Percentiles rank a stretch among this genome's conserved stretches.
phyloP scores from a whole-genome alignment of 2,888 invertebrate genomes.

The Lomographa bimaculata region DNA sequence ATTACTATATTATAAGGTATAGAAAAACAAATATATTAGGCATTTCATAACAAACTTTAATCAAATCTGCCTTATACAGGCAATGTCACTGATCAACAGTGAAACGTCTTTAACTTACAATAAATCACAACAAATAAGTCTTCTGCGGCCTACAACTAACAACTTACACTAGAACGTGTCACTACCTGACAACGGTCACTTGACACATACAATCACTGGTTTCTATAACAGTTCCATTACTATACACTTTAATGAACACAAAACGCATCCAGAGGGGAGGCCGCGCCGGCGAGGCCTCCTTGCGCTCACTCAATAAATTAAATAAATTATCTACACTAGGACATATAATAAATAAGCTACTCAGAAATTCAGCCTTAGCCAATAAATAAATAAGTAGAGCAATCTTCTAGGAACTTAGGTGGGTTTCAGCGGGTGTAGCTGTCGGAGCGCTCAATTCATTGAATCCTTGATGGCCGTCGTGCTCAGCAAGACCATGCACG shows the following conservation, averaged over 20 bases:
- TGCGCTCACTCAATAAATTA: constrained; percentile 13
- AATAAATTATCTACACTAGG: constrained; percentile 24
- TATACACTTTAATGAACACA: too few species aligned
- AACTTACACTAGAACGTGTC: constrained; percentile 23
- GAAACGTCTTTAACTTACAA: constrained; percentile 1
- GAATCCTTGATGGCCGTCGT: constrained; percentile 36
- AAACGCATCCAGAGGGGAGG: neutral
- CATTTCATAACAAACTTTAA: constrained; percentile 21
- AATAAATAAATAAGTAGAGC: constrained; percentile 8
- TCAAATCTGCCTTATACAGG: constrained; percentile 31
- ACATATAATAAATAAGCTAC: too few species aligned
- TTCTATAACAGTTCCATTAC: neutral
- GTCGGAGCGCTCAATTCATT: constrained; percentile 31
- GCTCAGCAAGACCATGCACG: constrained; percentile 60
- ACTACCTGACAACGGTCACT: constrained; percentile 11
- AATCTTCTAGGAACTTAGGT: constrained; percentile 25
- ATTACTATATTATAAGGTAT: too few species aligned
- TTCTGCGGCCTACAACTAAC: constrained; percentile 16
- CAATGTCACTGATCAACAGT: constrained; percentile 18
- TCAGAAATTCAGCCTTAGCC: too few species aligned
- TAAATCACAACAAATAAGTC: constrained; percentile 21
- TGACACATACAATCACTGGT: neutral
- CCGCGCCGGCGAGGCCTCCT: constrained; percentile 24
- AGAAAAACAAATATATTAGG: too few species aligned
- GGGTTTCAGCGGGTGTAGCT: constrained; percentile 4